phyloP scores from a whole-genome alignment of 2,113 vertebrate genomes.

The Calyptomena viridis region DNA sequence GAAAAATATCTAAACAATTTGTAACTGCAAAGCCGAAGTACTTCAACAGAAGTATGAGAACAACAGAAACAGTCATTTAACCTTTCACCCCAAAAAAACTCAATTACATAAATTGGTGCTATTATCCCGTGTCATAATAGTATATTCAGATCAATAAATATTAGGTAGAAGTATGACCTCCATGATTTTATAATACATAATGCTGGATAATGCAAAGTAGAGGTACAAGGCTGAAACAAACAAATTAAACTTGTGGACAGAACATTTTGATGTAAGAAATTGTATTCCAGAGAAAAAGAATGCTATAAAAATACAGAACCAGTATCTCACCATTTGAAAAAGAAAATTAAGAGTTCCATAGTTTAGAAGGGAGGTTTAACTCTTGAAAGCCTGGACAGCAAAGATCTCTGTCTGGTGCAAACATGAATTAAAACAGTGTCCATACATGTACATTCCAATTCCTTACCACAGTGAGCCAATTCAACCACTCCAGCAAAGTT shows the following conservation, averaged over 20 bases:
- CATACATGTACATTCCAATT: fast-evolving
- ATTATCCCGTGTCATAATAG: neutral
- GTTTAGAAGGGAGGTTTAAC: neutral
- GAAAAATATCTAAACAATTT: neutral
- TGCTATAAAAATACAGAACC: neutral
- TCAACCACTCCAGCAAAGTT: neutral
- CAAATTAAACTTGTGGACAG: neutral
- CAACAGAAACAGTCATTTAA: neutral
- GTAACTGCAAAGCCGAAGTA: neutral
- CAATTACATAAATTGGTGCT: neutral
- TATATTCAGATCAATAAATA: neutral
- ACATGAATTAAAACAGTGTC: fast-evolving
- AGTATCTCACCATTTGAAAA: neutral
- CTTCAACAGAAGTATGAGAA: neutral
- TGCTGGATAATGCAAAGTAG: neutral
- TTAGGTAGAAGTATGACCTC: neutral
- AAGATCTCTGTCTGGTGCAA: neutral
- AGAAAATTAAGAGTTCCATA: neutral
- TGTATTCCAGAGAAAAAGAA: neutral
- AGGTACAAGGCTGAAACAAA: neutral
- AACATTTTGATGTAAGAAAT: neutral
- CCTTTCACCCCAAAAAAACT: conserved; percentile 3
- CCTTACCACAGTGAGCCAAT: fast-evolving
- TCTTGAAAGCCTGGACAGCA: neutral
- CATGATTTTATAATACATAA: neutral